These are phyloP conservation scores for Nomada ruficornis DNA, from an alignment of 2,888 invertebrate species.

Conservation along the genomic window DNA sequence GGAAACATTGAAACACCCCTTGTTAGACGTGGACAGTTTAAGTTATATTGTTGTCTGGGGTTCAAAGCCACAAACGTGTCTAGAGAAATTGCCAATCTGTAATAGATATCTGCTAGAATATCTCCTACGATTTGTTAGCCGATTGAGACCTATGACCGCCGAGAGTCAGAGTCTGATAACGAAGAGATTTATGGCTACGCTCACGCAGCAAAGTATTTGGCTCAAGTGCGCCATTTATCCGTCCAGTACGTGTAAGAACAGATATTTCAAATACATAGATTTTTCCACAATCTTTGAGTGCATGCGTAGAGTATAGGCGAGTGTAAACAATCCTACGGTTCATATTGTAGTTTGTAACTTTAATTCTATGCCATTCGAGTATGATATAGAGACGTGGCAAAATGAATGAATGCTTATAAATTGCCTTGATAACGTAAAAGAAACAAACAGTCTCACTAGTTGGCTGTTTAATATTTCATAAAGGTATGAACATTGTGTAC, in stretches of 20 bases:
- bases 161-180: constrained; percentile 87
- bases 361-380: not conserved
- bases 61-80: constrained; percentile 87
- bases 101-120: constrained; percentile 90
- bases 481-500: constrained; percentile 3
- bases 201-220: constrained; percentile 88
- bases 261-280: not conserved
- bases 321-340: no score
- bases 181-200: constrained; percentile 88
- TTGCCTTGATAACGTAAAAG: not conserved
- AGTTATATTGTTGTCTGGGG: constrained; percentile 88
- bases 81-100: constrained; percentile 86
- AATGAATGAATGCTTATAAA: not conserved
- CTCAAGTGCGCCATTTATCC: constrained; percentile 85
- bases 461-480: constrained; percentile 37
- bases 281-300: no score
- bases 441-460: not conserved
- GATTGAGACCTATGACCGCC: constrained; percentile 87
- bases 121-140: constrained; percentile 88
- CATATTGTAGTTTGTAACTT: not conserved
- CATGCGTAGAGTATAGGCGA: no score
- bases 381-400: not conserved
- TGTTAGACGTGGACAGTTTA: constrained; percentile 88
- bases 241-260: constrained; percentile 77
- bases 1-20: constrained; percentile 89